phyloP scores from a whole-genome alignment of 1,140 invertebrate species.

The Drosophila subpulchrella region DNA sequence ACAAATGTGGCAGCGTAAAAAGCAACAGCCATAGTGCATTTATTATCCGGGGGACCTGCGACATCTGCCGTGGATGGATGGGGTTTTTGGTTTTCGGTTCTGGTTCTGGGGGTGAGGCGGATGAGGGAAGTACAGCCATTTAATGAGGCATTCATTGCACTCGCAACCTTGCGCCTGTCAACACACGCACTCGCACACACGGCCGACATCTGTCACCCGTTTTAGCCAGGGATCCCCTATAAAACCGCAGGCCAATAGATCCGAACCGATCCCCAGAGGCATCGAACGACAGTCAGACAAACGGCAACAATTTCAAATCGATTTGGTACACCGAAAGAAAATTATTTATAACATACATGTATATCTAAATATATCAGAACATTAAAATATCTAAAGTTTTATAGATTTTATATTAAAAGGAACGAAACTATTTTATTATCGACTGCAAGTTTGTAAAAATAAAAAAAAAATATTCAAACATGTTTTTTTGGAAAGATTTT shows the following conservation, averaged over 20 bases:
- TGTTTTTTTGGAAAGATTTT: too few species aligned
- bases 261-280: constrained; percentile 34
- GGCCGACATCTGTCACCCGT: constrained; percentile 80
- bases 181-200: constrained; percentile 48
- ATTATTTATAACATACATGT: too few species aligned
- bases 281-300: constrained; percentile 6
- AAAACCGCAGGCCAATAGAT: constrained; percentile 49
- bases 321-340: constrained; percentile 40
- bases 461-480: too few species aligned
- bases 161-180: constrained; percentile 78
- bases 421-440: too few species aligned
- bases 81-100: not conserved
- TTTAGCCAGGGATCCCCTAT: constrained; percentile 36
- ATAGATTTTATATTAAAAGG: too few species aligned
- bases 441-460: too few species aligned
- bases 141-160: constrained; percentile 82
- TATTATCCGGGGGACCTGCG: constrained; percentile 76
- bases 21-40: constrained; percentile 78
- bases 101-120: not conserved
- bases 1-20: constrained; percentile 75
- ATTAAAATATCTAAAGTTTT: too few species aligned
- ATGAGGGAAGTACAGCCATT: constrained; percentile 39
- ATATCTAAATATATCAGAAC: too few species aligned
- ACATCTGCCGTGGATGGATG: constrained; percentile 57
- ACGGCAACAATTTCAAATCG: constrained; percentile 52